Conservation (phyloP, 1,140 invertebrate species). For the Aphelenchoides besseyi region DNA sequence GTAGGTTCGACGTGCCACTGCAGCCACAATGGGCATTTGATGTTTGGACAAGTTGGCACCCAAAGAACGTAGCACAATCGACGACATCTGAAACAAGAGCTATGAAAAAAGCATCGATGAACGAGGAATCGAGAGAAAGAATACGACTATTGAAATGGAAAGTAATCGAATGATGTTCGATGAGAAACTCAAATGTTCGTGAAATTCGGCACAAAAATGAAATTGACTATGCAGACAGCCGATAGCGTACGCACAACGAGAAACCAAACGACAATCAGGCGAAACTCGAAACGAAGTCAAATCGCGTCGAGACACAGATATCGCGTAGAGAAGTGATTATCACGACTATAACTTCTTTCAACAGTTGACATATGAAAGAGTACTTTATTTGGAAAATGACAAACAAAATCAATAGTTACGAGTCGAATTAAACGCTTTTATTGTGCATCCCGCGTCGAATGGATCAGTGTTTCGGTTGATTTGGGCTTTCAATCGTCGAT, state of each 20-base stretch:
- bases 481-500: conserved; percentile 1
- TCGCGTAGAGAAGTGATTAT: too few species aligned
- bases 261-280: too few species aligned
- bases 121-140: too few species aligned
- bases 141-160: too few species aligned
- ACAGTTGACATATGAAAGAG: too few species aligned
- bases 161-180: background rate
- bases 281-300: too few species aligned
- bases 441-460: background rate
- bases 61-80: background rate
- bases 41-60: background rate
- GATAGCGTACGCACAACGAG: background rate
- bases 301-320: too few species aligned
- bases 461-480: background rate
- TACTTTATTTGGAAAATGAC: too few species aligned
- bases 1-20: background rate
- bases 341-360: too few species aligned
- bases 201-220: background rate
- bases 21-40: background rate
- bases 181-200: background rate
- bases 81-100: conserved; percentile 7
- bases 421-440: conserved; percentile 4
- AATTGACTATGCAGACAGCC: background rate
- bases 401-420: background rate
- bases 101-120: too few species aligned